Base-by-base conservation (phyloP, 2,797 vertebrate species). In the Chaunax sp. region DNA sequence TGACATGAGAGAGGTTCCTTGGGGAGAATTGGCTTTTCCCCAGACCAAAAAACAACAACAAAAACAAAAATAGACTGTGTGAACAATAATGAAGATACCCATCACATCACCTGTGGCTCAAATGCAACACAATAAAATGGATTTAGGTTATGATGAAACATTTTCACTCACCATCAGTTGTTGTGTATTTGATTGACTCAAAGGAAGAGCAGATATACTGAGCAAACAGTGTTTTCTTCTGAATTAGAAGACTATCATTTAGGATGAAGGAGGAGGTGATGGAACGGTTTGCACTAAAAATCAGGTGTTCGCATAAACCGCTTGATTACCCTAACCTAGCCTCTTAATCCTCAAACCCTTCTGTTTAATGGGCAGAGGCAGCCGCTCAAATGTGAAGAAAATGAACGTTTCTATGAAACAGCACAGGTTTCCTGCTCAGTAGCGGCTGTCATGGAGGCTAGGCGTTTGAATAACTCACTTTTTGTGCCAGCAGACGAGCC, bases 151-250 rank as follows among this genome's bases (percentile, higher is more conserved):
- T 44, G 8, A 30, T 37, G 1, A 59, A 30, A 60, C 7, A 35
- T 22, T 2, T 49, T 12, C 20, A 78, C 91, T 90, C 59, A 92
- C 91, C 91, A 92, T 92, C 38, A 54, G 56, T 49, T 67, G 50
- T 38, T 80, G 56, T 69, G 3, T 62, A 18, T 41, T 38, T 59
- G 56, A 16, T 2, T 64, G 57, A 26, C 20, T 51, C 33, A 46
- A 59, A 41, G 12, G 9, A 64, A 20, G 10, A 15, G 60, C 46
- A 33, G 51, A 68, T 77, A 13, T 80, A 12, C 5, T 12, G 30
- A n/a, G 15, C 40, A 49, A 54, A 64, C 15, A 54, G 4, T 77
- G 72, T 69, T 85, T 78, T 70, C 69, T 54, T 81, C 47, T 38
- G 41, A 4, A 61, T 72, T 52, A 19, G 22, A 75, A 61, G 60